A percentile compares a stretch with the other conserved stretches of the same genome.
phyloP scores from a whole-genome alignment of 2,797 vertebrate genomes.

The Tangara arthus region DNA sequence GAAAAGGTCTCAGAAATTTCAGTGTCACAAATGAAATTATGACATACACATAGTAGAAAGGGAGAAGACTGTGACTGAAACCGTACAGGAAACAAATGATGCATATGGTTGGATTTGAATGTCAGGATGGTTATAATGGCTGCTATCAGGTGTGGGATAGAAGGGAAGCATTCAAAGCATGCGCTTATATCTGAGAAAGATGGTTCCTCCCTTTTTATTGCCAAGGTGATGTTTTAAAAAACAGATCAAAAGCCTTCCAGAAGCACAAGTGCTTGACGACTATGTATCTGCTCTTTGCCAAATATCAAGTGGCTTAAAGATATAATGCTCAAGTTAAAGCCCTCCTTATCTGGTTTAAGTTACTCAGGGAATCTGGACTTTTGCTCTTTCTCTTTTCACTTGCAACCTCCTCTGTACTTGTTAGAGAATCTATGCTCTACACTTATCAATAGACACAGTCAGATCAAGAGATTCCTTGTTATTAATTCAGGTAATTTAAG shows the following conservation, averaged over 20 bases:
- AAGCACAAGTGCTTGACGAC: background rate
- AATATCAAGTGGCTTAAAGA: background rate
- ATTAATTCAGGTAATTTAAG: background rate
- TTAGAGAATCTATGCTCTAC: background rate
- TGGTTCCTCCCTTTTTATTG: background rate
- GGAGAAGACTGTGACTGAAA: background rate
- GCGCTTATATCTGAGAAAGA: background rate
- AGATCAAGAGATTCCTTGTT: background rate
- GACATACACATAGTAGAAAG: background rate
- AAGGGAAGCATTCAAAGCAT: background rate
- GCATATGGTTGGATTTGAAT: accelerated
- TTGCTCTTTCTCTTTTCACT: background rate
- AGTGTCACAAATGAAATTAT: background rate
- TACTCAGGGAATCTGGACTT: background rate
- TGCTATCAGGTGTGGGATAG: background rate
- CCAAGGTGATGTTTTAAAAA: background rate
- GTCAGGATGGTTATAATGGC: background rate
- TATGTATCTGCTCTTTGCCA: background rate
- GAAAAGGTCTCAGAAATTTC: background rate
- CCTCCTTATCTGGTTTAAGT: background rate
- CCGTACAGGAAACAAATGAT: background rate
- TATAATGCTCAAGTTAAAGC: background rate
- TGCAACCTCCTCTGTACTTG: background rate
- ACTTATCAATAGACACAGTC: background rate
- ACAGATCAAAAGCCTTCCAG: background rate